A percentile compares a stretch with the other conserved stretches of the same genome.
Evolutionary conservation across 92 coral and sea anemone genomes (phyloP).

Genomic region (Porites evermanni): DNA sequence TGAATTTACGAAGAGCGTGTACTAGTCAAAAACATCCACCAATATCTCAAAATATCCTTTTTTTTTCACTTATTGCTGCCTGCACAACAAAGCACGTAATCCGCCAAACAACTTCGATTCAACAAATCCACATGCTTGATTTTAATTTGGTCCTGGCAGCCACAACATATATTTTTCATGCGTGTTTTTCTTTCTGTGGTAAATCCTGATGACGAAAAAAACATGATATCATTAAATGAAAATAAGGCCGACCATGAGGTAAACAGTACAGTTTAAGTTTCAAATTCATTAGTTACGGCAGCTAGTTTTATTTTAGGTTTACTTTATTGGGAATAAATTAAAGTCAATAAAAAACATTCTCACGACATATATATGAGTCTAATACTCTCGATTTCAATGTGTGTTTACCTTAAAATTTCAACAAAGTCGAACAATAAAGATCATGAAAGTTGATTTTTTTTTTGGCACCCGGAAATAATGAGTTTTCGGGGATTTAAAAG

Average conservation of each 20-base stretch:
- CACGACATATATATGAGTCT: not conserved
- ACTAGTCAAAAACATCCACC: no score
- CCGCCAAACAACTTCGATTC: not conserved
- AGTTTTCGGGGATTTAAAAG: not conserved
- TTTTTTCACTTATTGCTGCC: not conserved
- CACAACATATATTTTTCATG: constrained; percentile 35
- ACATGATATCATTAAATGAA: constrained; percentile 17
- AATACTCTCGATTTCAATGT: not conserved
- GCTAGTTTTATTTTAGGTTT: not conserved
- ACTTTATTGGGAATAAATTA: not conserved
- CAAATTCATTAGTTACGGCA: not conserved
- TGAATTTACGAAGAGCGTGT: not conserved
- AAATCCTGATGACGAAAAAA: constrained; percentile 18
- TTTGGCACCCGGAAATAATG: not conserved
- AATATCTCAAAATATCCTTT: no score
- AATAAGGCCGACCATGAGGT: not conserved
- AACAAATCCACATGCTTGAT: not conserved
- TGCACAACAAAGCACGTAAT: constrained; percentile 14
- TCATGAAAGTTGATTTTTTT: no score
- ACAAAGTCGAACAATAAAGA: not conserved
- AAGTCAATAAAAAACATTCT: not conserved
- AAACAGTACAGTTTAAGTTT: not conserved
- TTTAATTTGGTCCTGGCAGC: constrained; percentile 24
- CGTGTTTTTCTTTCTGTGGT: constrained; percentile 1
- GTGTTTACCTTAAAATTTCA: not conserved